Evolutionary conservation across 2,888 invertebrate species (phyloP), one percentile per base, ranked within the genome.

Genomic region (Phengaris arion): DNA sequence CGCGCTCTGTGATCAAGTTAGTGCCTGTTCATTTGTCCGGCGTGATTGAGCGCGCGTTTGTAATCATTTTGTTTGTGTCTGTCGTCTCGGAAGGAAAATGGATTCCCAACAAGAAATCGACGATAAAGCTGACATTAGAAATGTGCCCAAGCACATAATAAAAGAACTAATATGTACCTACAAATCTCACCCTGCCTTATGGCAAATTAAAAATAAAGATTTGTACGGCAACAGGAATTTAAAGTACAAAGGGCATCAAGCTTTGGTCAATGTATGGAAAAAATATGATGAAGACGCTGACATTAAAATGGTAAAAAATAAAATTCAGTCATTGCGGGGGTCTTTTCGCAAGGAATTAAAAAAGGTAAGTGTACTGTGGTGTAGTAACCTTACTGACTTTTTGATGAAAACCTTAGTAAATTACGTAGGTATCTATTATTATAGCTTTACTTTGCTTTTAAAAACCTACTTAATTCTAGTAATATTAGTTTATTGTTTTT

Each of bases 241-340:
- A 70, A 70, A 70, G 70, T 70, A 51, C 70, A 70, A 70, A 70
- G 70, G 70, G 46, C 70, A 70, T 70, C 70, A 70, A 70, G 70
- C 70, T 55, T 55, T 55, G 55, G 55, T 55, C 55, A 55, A 35
- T 68, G 46, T 68, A 46, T 46, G 46, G 68, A 68, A 68, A 68
- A 68, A 68, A 68, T 68, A 68, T 68, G 68, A 68, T 68, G 13
- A 68, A 35, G 68, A 68, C 68, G 46, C 68, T 46, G 68, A 68
- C 68, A 68, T 68, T 68, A 68, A 68, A 68, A 68, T 68, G 68
- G 68, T 68, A 68, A 68, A 68, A 35, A 68, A 68, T 68, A 68
- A 68, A 68, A 68, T 68, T 35, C 68, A 68, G 46, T 68, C 68
- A 68, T 68, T 68, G 68, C 68, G 68, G 45, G 68, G 68, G 68